Base-by-base conservation (phyloP, 2,797 vertebrate species). In the Sibirionetta formosa region DNA sequence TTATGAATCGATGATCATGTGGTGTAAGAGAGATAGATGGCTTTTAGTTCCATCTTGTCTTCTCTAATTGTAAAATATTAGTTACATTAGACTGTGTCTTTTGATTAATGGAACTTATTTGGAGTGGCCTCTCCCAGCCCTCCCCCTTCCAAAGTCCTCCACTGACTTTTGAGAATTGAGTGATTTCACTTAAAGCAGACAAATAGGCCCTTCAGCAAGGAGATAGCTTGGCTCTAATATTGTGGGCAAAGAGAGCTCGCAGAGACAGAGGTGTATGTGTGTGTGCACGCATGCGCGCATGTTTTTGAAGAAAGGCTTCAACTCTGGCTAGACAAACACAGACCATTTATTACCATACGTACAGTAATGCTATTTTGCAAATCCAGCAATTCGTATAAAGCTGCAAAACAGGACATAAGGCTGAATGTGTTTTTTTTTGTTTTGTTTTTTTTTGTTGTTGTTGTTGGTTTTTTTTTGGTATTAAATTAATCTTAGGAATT, bases 11-110 rank as follows among this genome's bases (percentile, higher is more conserved):
- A 99, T 99, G 99, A 99, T 99, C 99, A 99, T 99, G 99, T 99
- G 99, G 99, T 99, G 98, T 99, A 99, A 99, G 99, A 99, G 99
- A 99, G 99, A 99, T 99, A 99, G 99, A 99, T 99, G 99, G 99
- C 98, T 99, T 98, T 98, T 98, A 99, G 99, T 99, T 99, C 99
- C 99, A 98, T 99, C 99, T 99, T 99, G 99, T 99, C 99, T 99
- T 98, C 99, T 99, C 99, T 99, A 99, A 99, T 99, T 99, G 99
- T 99, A 99, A 99, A 99, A 99, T 99, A 99, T 99, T 99, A 99
- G 99, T 99, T 99, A 99, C 99, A 99, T 99, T 99, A 99, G 99
- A 99, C 99, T 99, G 99, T 99, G 99, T 99, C 98, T 99, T 99
- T 99, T 99, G 99, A 99, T 99, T 99, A 99, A 99, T 99, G 99